A percentile compares a stretch with the other conserved stretches of the same genome.
Evolutionary conservation across 2,113 vertebrate genomes (phyloP).

Genomic region (Ivindomyrus marchei): DNA sequence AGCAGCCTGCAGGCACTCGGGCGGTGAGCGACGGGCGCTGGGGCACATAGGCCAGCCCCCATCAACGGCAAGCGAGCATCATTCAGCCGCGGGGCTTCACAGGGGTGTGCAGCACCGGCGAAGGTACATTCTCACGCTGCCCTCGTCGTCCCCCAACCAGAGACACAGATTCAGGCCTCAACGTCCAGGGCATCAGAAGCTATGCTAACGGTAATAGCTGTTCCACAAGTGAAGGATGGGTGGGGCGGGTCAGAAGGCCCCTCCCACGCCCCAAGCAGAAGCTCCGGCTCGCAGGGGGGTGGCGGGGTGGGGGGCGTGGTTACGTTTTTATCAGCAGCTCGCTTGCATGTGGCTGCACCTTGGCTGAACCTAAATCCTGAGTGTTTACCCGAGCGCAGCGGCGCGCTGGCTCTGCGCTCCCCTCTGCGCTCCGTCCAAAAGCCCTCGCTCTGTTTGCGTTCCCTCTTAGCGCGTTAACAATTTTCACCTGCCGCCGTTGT

Average conservation of each 20-base stretch:
- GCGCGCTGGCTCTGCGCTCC: background rate
- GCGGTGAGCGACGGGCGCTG: constrained; percentile 26
- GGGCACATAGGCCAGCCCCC: background rate
- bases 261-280: background rate
- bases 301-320: background rate
- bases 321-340: background rate
- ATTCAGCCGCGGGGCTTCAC: too few relatives aligned
- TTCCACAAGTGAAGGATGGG: background rate
- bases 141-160: background rate
- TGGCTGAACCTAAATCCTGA: constrained; percentile 17
- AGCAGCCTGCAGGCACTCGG: constrained; percentile 5
- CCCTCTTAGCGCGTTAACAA: background rate
- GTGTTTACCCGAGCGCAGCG: background rate
- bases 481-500: background rate
- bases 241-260: background rate
- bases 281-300: background rate
- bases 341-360: background rate
- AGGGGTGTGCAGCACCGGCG: background rate
- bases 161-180: background rate
- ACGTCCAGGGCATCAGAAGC: background rate
- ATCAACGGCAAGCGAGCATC: background rate
- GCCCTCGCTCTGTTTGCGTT: background rate
- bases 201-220: background rate
- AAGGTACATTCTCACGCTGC: background rate
- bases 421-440: background rate